Evolutionary conservation across 2,113 vertebrate genomes (phyloP).

Genomic region (Hyla sarda): DNA sequence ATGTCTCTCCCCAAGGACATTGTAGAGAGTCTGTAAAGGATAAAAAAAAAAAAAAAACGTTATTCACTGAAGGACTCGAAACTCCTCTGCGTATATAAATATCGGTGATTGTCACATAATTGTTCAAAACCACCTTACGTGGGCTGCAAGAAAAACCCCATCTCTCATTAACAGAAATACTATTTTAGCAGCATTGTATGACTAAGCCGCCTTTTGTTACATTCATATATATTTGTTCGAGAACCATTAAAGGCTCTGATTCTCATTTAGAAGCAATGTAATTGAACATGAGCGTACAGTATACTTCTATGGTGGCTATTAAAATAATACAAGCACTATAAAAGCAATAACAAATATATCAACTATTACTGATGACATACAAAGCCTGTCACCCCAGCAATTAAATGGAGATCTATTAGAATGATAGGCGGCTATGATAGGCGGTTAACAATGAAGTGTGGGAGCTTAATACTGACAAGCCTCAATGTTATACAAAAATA

Average conservation of each 20-base stretch:
- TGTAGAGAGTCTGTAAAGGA: constrained; percentile 65
- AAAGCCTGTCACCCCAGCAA: neutral
- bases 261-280: constrained; percentile 27
- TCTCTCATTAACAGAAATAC: constrained; percentile 10
- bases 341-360: neutral
- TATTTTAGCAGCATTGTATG: constrained; percentile 29
- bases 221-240: neutral
- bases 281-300: neutral
- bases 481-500: neutral
- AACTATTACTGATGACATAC: neutral
- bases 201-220: constrained; percentile 2
- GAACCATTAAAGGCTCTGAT: constrained; percentile 13
- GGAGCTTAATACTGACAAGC: neutral
- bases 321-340: neutral
- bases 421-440: neutral
- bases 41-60: constrained; percentile 55
- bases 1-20: constrained; percentile 84
- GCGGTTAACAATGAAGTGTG: no score
- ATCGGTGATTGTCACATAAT: neutral
- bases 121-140: neutral
- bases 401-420: neutral
- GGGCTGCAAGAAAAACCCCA: neutral
- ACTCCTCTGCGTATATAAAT: neutral
- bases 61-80: neutral
- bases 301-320: neutral